Conservation (phyloP, 2,797 vertebrate species). For the Diceros bicornis region DNA sequence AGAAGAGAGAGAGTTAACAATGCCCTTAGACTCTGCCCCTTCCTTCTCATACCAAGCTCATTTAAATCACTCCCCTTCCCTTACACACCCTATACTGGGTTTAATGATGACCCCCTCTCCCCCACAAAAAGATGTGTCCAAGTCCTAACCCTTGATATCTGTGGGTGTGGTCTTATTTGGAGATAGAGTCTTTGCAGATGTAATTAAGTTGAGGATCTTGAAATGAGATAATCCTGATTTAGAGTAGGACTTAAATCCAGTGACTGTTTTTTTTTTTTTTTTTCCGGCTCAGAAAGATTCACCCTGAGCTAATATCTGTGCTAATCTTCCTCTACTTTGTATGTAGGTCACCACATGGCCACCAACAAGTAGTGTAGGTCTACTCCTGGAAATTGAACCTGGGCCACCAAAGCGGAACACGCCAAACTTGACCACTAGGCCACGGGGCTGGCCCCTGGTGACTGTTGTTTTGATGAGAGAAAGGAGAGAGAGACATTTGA, state of each 20-base stretch:
- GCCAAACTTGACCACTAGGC: no score
- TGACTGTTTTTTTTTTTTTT: no score
- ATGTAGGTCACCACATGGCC: no score
- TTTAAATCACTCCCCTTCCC: not conserved
- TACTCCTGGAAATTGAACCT: no score
- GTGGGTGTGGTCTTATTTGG: not conserved
- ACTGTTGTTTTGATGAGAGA: not conserved
- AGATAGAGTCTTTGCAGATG: not conserved
- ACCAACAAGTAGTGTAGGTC: no score
- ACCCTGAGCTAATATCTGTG: no score
- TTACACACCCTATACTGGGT: not conserved
- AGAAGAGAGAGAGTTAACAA: not conserved
- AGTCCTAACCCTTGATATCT: not conserved
- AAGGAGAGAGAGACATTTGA: not conserved
- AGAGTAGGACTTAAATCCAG: not conserved
- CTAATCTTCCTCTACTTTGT: no score
- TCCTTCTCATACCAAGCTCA: not conserved
- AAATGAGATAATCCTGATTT: slow-evolving; percentile 6
- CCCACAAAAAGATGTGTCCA: not conserved
- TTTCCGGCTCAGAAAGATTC: no score
- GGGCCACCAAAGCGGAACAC: no score
- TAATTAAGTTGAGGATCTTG: not conserved
- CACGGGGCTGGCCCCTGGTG: no score
- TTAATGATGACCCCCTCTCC: not conserved
- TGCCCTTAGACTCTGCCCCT: not conserved